These are phyloP conservation scores for Lasioglossum baleicum DNA, from an alignment of 1,140 invertebrate species.

Conservation along the genomic window DNA sequence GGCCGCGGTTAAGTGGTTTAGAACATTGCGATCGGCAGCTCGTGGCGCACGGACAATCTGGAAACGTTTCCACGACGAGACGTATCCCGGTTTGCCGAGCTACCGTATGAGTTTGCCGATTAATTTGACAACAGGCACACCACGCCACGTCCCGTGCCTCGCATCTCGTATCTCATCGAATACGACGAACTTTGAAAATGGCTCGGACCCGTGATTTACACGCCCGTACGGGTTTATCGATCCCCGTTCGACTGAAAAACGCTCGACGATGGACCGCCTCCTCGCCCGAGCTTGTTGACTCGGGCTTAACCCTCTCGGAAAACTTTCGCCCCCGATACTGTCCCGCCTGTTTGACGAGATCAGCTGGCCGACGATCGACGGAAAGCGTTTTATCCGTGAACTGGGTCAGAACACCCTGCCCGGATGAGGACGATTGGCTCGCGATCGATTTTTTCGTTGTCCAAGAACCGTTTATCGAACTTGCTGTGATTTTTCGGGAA, in stretches of 20 bases:
- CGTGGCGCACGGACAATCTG: slow-evolving; percentile 40
- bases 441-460: too few species aligned
- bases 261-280: not conserved
- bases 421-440: too few species aligned
- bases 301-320: not conserved
- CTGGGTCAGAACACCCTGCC: too few species aligned
- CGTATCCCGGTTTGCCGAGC: slow-evolving; percentile 22
- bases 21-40: slow-evolving; percentile 53
- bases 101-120: slow-evolving; percentile 46
- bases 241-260: slow-evolving; percentile 15
- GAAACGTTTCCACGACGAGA: slow-evolving; percentile 45
- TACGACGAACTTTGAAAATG: slow-evolving; percentile 29
- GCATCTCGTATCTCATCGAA: too few species aligned
- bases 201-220: slow-evolving; percentile 31
- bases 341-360: not conserved
- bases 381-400: not conserved
- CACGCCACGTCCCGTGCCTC: too few species aligned
- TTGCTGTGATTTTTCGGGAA: too few species aligned
- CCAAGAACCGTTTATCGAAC: too few species aligned
- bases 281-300: not conserved
- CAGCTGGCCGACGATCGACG: not conserved
- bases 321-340: not conserved
- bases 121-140: slow-evolving; percentile 39
- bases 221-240: slow-evolving; percentile 23
- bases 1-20: slow-evolving; percentile 52